Evolutionary conservation across 2,888 invertebrate species (phyloP).

Genomic region (Lamellibrachia satsuma): DNA sequence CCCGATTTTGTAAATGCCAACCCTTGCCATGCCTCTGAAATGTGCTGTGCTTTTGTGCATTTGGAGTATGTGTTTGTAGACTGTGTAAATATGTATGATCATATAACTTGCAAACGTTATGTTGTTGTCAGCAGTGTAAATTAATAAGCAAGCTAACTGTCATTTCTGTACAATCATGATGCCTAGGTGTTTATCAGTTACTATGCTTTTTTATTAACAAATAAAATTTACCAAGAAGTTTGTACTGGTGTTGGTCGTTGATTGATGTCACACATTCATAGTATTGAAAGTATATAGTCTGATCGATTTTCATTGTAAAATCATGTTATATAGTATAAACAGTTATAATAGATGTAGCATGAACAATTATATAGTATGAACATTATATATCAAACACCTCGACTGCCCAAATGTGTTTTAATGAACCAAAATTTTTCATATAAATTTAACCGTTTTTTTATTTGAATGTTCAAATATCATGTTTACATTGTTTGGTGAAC

Average conservation of each 20-base stretch:
- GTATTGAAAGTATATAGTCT: neutral
- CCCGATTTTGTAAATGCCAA: neutral
- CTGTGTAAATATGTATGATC: conserved; percentile 13
- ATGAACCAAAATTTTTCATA: too few species aligned
- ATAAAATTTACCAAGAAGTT: conserved; percentile 6
- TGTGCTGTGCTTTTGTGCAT: neutral
- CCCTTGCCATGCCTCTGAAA: neutral
- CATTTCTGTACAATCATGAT: neutral
- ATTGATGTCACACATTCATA: neutral
- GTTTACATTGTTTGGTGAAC: too few species aligned
- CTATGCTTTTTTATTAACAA: conserved; percentile 13
- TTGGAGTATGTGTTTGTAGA: neutral
- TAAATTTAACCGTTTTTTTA: too few species aligned
- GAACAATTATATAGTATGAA: too few species aligned
- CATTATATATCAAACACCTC: too few species aligned
- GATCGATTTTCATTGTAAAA: neutral
- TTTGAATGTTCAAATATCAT: too few species aligned
- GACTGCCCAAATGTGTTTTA: too few species aligned
- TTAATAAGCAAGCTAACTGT: neutral
- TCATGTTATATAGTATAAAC: too few species aligned
- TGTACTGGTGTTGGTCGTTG: neutral
- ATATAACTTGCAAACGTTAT: neutral
- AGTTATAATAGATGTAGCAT: too few species aligned
- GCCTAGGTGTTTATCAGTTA: conserved; percentile 9
- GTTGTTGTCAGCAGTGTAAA: neutral